These are phyloP conservation scores for Pseudorhombus dupliciocellatus DNA, from an alignment of 2,113 vertebrate species.

Conservation along the genomic window DNA sequence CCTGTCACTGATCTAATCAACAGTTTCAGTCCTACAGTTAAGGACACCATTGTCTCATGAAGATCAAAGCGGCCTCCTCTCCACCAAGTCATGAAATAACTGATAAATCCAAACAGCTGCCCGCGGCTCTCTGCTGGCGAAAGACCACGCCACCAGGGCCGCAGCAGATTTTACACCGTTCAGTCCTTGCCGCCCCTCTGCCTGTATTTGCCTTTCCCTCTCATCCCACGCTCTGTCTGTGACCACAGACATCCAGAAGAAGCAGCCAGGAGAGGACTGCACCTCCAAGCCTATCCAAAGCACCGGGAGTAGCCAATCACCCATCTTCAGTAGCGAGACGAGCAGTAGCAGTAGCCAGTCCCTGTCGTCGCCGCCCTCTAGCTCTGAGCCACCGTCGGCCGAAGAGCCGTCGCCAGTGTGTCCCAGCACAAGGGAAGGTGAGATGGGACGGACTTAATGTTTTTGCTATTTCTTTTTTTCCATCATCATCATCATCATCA, in stretches of 20 bases:
- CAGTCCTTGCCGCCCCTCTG: neutral
- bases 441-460: slow-evolving; percentile 51
- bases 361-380: slow-evolving; percentile 82
- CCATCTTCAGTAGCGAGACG: slow-evolving; percentile 88
- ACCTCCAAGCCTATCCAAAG: slow-evolving; percentile 88
- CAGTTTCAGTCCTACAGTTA: too few relatives aligned
- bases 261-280: slow-evolving; percentile 91
- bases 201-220: neutral
- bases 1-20: too few relatives aligned
- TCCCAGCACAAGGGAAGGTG: slow-evolving; percentile 88
- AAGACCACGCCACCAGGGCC: too few relatives aligned
- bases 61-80: too few relatives aligned
- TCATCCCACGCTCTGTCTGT: neutral
- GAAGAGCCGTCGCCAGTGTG: slow-evolving; percentile 89
- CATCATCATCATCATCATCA: too few relatives aligned
- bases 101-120: too few relatives aligned
- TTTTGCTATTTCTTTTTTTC: too few relatives aligned
- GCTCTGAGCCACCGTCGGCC: slow-evolving; percentile 83
- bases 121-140: too few relatives aligned
- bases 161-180: too few relatives aligned
- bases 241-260: slow-evolving; percentile 91
- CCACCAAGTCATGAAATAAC: too few relatives aligned
- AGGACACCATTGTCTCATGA: too few relatives aligned
- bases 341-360: slow-evolving; percentile 89
- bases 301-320: slow-evolving; percentile 88